Evolutionary conservation across 2,797 vertebrate species (phyloP).

Genomic region (Rallus crepitans): DNA sequence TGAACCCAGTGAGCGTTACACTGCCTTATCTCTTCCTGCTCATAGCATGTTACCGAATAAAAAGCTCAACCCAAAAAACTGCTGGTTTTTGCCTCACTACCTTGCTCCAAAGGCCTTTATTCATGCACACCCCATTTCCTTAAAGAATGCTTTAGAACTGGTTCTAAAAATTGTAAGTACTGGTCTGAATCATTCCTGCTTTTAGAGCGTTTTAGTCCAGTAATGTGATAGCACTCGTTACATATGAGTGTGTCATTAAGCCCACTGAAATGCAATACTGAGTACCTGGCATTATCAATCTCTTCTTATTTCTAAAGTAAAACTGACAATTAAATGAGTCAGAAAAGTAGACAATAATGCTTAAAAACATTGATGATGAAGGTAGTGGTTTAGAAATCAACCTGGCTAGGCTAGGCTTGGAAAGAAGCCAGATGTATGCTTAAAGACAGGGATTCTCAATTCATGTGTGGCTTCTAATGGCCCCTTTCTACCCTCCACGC

Average conservation of each 20-base stretch:
- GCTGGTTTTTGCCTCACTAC: background rate
- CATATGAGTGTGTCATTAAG: background rate
- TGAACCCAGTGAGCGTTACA: background rate
- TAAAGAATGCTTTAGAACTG: background rate
- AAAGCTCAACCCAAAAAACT: background rate
- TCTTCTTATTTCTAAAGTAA: background rate
- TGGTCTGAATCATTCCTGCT: background rate
- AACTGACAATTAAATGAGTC: background rate
- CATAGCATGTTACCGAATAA: background rate
- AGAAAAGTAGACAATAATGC: background rate
- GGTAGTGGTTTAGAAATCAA: background rate
- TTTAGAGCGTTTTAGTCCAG: constrained; percentile 10
- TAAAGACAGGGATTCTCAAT: background rate
- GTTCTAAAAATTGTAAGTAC: background rate
- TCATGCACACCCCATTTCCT: background rate
- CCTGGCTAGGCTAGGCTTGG: background rate
- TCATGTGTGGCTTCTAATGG: background rate
- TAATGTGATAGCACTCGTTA: background rate
- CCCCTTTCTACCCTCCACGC: background rate
- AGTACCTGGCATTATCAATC: background rate
- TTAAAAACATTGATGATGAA: background rate
- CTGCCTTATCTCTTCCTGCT: background rate
- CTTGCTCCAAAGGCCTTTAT: background rate
- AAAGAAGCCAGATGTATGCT: background rate
- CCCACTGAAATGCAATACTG: background rate